Evolutionary conservation across 2,797 vertebrate species (phyloP), one percentile per base, ranked within the genome.

Genomic region (Chiloscyllium punctatum): DNA sequence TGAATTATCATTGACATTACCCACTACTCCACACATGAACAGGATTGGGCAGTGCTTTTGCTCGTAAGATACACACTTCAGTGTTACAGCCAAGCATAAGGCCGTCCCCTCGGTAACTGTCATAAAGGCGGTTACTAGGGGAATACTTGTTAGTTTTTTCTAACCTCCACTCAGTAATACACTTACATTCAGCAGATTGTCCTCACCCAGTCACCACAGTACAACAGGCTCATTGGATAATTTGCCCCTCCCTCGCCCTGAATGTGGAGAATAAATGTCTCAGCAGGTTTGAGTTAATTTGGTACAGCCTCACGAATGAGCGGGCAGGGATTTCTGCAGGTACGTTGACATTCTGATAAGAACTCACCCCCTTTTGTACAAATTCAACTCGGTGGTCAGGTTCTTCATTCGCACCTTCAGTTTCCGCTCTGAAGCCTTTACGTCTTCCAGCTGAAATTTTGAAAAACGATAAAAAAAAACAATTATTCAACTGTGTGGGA

Each of bases 391-490:
- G 9, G 96, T 97, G 96, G 97, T 98, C 82, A 99, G 97, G 95
- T 97, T 98, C 97, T 98, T 99, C 96, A 99, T 98, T 13, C 98
- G 98, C 87, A 98, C 96, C 3, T 98, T 98, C 88, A 99, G 97
- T 82, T 97, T 97, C 53, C 98, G 97, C 97, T 99, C 99, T 0
- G 98, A 98, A 0, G 98, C 97, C 96, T 97, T 98, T 95, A 98
- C 97, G 95, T 99, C 98, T 94, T 99, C 98, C 66, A 99, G 96
- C 99, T 99, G 87, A 9, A n/a, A 48, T 21, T 53, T 3, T 21
- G 33, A 48, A n/a, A 72, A 57, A 15, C 9, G 13, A 1, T 5
- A n/a, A 18, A 74, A 18, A 21, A 30, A 48, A 33, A 51, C 4
- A 25, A 69, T 25, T 62, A 62, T 62, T 62, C 21, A 68, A 33